Evolutionary conservation across 1,140 invertebrate genomes (phyloP).

Genomic region (Bombus pyrosoma): DNA sequence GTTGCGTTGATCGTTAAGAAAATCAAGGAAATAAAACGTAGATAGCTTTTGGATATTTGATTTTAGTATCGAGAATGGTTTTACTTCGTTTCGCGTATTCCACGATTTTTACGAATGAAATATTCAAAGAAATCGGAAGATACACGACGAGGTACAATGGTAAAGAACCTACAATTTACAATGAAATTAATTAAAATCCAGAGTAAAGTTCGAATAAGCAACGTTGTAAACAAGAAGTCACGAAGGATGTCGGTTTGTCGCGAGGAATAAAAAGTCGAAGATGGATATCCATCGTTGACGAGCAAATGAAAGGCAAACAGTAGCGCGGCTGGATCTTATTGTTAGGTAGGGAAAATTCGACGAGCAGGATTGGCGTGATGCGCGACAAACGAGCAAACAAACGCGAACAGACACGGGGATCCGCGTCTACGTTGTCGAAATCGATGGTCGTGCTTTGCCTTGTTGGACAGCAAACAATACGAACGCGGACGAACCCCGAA

Average conservation of each 20-base stretch:
- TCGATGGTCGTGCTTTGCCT: slow-evolving; percentile 39
- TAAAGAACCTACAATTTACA: too few species aligned
- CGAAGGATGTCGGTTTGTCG: too few species aligned
- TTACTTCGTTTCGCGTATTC: too few species aligned
- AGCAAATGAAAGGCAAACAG: not conserved
- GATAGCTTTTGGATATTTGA: too few species aligned
- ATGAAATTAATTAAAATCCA: too few species aligned
- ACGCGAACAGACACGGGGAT: not conserved
- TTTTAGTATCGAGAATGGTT: too few species aligned
- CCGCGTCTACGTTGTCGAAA: slow-evolving; percentile 10
- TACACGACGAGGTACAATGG: too few species aligned
- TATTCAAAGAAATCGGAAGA: too few species aligned
- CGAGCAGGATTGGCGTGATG: not conserved
- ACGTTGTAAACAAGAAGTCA: not conserved
- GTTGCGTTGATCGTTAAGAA: too few species aligned
- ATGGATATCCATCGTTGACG: not conserved
- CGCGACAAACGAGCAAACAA: slow-evolving; percentile 53
- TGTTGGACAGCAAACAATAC: slow-evolving; percentile 55
- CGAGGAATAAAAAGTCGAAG: not conserved
- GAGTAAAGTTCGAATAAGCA: not conserved
- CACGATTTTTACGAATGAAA: too few species aligned
- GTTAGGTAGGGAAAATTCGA: not conserved
- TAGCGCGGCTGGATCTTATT: not conserved
- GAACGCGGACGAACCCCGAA: slow-evolving; percentile 13
- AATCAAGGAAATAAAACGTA: too few species aligned